Evolutionary conservation across 2,113 vertebrate species (phyloP), one percentile per base, ranked within the genome.

Genomic region (Clarias macrocephalus): DNA sequence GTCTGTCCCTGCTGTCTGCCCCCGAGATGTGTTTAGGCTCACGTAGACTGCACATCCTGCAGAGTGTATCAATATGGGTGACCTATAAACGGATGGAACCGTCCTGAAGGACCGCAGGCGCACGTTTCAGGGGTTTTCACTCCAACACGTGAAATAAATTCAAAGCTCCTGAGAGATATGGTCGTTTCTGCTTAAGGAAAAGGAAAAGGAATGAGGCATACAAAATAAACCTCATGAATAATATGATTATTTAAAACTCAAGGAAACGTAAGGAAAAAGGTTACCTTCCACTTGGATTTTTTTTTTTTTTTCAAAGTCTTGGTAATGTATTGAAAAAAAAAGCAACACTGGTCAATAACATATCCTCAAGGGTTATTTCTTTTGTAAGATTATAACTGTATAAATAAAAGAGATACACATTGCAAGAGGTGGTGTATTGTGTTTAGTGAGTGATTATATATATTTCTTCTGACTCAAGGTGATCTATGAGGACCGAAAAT

Each of bases 21-120:
- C 21, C 79, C 42, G 28, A 60, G 56, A 80, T 60, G 66, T 81
- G 62, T 79, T 86, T 81, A 80, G n/a, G 76, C 30, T 52, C 10
- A 48, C 23, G 54, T 48, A 4, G 23, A 25, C 21, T 25, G 48
- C 68, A 77, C n/a, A 81, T 84, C 75, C 60, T 33, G 73, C 75
- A 54, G 60, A 25, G 83, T 19, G 37, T 12, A 30, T 76, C 25
- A 48, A 48, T 59, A 59, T 21, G 54, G 76, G 65, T 60, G 76
- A 30, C 62, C 76, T 56, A 16, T 13, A 65, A 60, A 57, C 28
- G 23, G 25, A 80, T 60, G 56, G 28, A 60, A 80, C 33, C 12
- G 19, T 81, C 79, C 30, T 62, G 12, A 81, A 81, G 16, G 59
- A 81, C 11, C 30, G 62, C 57, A 62, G 30, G 9, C 62, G 79